These are phyloP conservation scores for Gonioctena quinquepunctata DNA, from an alignment of 1,140 invertebrate genomes.

Conservation along the genomic window DNA sequence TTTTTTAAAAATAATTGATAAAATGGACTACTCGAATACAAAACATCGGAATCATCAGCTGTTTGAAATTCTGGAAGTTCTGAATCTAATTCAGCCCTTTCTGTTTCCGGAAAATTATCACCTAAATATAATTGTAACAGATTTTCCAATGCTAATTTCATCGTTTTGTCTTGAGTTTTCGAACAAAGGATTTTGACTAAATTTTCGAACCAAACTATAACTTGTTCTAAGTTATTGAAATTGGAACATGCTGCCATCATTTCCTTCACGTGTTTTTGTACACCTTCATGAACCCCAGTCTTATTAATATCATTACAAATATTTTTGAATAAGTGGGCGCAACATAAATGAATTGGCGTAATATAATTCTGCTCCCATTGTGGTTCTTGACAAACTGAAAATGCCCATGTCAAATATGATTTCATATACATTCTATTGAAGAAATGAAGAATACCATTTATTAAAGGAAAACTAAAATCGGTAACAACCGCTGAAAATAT, in stretches of 20 bases:
- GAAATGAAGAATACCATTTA: not conserved
- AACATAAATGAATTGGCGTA: not conserved
- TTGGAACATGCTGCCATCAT: conserved; percentile 10
- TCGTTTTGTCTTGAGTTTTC: too few species aligned
- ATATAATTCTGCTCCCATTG: not conserved
- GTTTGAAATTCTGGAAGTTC: too few species aligned
- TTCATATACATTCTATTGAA: conserved; percentile 16
- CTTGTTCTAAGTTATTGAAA: not conserved
- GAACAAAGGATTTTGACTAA: not conserved
- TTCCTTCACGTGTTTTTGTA: conserved; percentile 4
- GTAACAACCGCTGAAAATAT: too few species aligned
- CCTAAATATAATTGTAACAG: too few species aligned
- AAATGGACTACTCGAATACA: conserved; percentile 6
- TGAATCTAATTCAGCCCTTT: too few species aligned
- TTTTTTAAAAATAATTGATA: conserved; percentile 7
- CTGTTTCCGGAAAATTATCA: too few species aligned
- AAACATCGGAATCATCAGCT: too few species aligned
- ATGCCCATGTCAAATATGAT: conserved; percentile 6
- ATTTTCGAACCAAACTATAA: conserved; percentile 8
- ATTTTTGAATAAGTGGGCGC: conserved; percentile 11
- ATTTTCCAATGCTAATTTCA: too few species aligned
- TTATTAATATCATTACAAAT: not conserved
- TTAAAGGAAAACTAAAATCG: too few species aligned
- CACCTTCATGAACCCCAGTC: not conserved
- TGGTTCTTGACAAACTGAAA: not conserved